A percentile compares a stretch with the other conserved stretches of the same genome.
Conservation (phyloP, 1,140 invertebrate species). For the Rhagoletis pomonella region DNA sequence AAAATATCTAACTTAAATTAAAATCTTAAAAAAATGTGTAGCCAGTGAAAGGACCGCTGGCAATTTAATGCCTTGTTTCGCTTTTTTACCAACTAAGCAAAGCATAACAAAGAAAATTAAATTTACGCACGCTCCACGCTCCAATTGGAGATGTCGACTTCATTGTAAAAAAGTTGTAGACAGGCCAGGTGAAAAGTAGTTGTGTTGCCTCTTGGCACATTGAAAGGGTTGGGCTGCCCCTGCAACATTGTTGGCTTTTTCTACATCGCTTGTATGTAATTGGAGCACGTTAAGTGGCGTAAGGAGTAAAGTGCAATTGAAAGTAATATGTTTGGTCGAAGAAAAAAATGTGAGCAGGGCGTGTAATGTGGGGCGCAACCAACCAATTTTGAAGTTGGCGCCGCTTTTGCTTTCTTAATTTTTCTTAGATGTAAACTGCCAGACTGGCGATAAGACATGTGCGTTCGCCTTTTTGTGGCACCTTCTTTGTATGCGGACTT, state of each 20-base stretch:
- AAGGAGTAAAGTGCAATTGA: conserved; percentile 4
- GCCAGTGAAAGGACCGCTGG: not conserved
- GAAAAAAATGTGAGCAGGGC: not conserved
- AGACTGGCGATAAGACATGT: not conserved
- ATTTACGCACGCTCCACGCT: not conserved
- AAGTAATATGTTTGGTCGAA: not conserved
- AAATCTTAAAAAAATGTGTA: too few species aligned
- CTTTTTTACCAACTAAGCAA: not conserved
- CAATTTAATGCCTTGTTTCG: not conserved
- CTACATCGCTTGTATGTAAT: not conserved
- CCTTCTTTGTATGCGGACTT: not conserved
- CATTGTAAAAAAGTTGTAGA: not conserved
- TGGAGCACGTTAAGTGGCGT: not conserved
- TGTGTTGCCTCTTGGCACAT: not conserved
- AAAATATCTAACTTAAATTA: too few species aligned
- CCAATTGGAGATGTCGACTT: not conserved
- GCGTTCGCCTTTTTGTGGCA: not conserved
- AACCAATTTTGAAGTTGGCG: not conserved
- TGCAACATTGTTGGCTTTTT: not conserved
- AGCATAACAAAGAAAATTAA: not conserved
- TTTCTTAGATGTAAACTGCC: not conserved
- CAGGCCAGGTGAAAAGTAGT: not conserved
- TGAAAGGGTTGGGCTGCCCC: not conserved
- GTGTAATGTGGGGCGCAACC: too few species aligned
- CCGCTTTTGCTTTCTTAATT: not conserved